Evolutionary conservation across 2,797 vertebrate species (phyloP).

Genomic region (Pangasius macronema): DNA sequence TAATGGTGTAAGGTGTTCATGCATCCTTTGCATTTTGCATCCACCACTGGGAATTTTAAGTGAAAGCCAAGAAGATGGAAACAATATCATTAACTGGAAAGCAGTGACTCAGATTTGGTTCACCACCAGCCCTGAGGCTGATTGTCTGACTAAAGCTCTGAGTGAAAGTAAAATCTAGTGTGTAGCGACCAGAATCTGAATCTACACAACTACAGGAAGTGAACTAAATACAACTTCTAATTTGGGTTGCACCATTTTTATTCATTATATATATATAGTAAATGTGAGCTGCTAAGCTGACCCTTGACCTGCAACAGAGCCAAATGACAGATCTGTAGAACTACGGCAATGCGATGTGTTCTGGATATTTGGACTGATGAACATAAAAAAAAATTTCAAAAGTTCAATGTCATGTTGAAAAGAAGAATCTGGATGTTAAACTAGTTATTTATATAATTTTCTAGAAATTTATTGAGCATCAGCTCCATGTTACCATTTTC

Average conservation of each 20-base stretch:
- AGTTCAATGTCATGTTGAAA: too few relatives aligned
- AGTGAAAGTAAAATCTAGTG: background rate
- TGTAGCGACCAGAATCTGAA: too few relatives aligned
- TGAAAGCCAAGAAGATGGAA: background rate
- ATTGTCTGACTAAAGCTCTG: too few relatives aligned
- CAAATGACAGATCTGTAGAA: background rate
- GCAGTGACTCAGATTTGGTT: conserved; percentile 9
- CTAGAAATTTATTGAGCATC: too few relatives aligned
- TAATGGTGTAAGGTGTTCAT: background rate
- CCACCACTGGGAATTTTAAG: background rate
- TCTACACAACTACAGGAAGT: background rate
- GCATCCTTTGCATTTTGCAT: background rate
- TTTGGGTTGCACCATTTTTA: background rate
- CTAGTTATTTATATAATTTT: too few relatives aligned
- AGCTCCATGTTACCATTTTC: background rate
- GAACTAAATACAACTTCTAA: background rate
- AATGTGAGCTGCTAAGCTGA: too few relatives aligned
- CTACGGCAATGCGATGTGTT: background rate
- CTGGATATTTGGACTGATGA: background rate
- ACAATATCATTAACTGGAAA: background rate
- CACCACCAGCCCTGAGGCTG: too few relatives aligned
- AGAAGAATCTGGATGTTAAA: too few relatives aligned
- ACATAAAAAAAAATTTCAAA: too few relatives aligned
- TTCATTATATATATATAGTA: too few relatives aligned
- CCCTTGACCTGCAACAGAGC: too few relatives aligned